A percentile compares a stretch with the other conserved stretches of the same genome.
These are phyloP conservation scores for Kryptolebias marmoratus DNA, from an alignment of 2,113 vertebrate species.

Conservation along the genomic window DNA sequence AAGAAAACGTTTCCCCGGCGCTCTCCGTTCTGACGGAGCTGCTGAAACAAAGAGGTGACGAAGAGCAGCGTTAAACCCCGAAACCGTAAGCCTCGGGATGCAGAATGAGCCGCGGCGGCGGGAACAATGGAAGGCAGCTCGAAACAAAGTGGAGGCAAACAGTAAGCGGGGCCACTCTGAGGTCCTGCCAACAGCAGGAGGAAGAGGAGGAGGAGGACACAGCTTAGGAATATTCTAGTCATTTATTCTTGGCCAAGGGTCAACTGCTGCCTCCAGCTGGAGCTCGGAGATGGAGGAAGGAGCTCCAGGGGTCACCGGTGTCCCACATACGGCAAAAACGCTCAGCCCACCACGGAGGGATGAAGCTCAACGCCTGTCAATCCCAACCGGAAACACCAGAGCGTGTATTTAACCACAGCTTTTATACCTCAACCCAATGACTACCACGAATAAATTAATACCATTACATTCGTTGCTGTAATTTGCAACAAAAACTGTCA, in stretches of 20 bases:
- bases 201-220: conserved; percentile 27
- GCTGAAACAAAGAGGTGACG: neutral
- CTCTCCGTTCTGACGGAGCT: neutral
- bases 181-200: conserved; percentile 43
- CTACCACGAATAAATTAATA: conserved; percentile 57
- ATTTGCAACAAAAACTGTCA: neutral
- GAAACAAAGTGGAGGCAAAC: conserved; percentile 46
- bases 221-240: conserved; percentile 48
- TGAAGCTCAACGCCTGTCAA: conserved; percentile 13
- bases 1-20: neutral
- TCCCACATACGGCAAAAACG: conserved; percentile 30
- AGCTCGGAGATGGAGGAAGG: conserved; percentile 29
- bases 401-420: too few species aligned
- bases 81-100: conserved; percentile 6
- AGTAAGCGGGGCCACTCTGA: conserved; percentile 41
- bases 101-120: conserved; percentile 19
- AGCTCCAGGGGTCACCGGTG: conserved; percentile 39
- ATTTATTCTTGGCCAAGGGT: conserved; percentile 61
- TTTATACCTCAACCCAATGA: neutral
- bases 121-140: conserved; percentile 41
- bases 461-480: neutral
- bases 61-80: neutral
- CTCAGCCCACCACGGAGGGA: neutral
- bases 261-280: conserved; percentile 56
- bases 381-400: neutral